These are phyloP conservation scores for Mactra quadrangularis DNA, from an alignment of 1,140 invertebrate genomes.

Conservation along the genomic window DNA sequence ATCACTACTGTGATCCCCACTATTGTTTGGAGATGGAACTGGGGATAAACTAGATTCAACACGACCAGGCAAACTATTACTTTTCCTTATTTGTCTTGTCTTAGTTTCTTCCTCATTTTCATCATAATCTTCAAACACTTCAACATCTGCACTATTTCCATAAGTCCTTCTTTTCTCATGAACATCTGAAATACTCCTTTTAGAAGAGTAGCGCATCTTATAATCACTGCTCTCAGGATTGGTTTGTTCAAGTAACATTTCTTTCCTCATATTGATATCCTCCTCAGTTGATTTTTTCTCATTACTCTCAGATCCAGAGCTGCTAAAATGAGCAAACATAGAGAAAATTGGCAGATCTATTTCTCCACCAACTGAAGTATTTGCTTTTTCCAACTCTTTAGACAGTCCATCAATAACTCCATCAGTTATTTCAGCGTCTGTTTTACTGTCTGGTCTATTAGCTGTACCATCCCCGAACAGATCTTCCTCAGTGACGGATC, in stretches of 20 bases:
- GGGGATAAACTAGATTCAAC: not conserved
- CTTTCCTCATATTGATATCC: not conserved
- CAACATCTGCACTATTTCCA: conserved; percentile 19
- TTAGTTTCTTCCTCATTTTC: not conserved
- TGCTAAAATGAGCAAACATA: not conserved
- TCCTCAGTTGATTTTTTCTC: not conserved
- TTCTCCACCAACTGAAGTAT: not conserved
- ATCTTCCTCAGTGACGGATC: conserved; percentile 60
- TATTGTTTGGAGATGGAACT: not conserved
- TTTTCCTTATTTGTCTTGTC: not conserved
- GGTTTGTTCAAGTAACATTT: not conserved
- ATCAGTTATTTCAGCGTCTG: not conserved
- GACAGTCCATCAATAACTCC: not conserved
- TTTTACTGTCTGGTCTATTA: not conserved
- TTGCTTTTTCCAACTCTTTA: not conserved
- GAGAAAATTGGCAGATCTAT: conserved; percentile 13
- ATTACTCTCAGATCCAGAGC: not conserved
- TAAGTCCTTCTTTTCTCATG: conserved; percentile 16
- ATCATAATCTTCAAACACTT: not conserved
- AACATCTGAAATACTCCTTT: conserved; percentile 54
- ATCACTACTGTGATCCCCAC: not conserved
- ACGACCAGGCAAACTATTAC: conserved; percentile 31
- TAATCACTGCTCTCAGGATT: conserved; percentile 4
- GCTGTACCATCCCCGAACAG: conserved; percentile 59
- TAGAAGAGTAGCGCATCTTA: not conserved